These are phyloP conservation scores for Lasius platythorax DNA, from an alignment of 2,888 invertebrate species.

Conservation along the genomic window DNA sequence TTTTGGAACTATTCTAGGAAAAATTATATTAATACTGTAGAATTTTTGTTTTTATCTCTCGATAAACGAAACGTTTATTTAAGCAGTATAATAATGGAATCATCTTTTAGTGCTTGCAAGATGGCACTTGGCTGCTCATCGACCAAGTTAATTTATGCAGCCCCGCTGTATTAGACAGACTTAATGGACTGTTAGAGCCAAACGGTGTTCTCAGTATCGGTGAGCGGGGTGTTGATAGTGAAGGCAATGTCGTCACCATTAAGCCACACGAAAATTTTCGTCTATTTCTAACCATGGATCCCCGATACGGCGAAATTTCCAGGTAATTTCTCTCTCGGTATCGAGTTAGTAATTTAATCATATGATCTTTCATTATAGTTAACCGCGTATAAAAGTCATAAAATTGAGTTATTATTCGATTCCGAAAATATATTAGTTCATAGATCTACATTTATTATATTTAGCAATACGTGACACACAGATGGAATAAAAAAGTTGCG, in stretches of 20 bases:
- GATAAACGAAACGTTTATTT: slow-evolving; percentile 26
- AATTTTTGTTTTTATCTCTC: not conserved
- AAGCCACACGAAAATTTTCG: slow-evolving; percentile 96
- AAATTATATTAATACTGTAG: no score
- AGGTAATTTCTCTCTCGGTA: slow-evolving; percentile 86
- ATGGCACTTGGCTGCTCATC: slow-evolving; percentile 94
- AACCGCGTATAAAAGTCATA: not conserved
- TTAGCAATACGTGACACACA: not conserved
- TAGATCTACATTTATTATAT: not conserved
- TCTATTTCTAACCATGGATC: slow-evolving; percentile 97
- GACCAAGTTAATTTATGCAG: slow-evolving; percentile 98
- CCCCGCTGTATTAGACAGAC: slow-evolving; percentile 97
- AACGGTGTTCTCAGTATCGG: slow-evolving; percentile 95
- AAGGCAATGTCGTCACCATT: slow-evolving; percentile 91
- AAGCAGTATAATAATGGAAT: not conserved
- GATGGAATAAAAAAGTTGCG: not conserved
- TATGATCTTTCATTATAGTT: not conserved
- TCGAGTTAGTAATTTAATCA: not conserved
- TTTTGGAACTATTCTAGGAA: not conserved
- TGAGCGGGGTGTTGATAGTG: slow-evolving; percentile 93
- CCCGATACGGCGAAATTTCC: slow-evolving; percentile 98
- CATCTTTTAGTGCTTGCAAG: slow-evolving; percentile 89
- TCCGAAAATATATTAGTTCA: not conserved
- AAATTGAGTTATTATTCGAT: not conserved
- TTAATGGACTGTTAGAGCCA: slow-evolving; percentile 98